Conservation (phyloP, 2,888 invertebrate species). For the Ectemnius lituratus region DNA sequence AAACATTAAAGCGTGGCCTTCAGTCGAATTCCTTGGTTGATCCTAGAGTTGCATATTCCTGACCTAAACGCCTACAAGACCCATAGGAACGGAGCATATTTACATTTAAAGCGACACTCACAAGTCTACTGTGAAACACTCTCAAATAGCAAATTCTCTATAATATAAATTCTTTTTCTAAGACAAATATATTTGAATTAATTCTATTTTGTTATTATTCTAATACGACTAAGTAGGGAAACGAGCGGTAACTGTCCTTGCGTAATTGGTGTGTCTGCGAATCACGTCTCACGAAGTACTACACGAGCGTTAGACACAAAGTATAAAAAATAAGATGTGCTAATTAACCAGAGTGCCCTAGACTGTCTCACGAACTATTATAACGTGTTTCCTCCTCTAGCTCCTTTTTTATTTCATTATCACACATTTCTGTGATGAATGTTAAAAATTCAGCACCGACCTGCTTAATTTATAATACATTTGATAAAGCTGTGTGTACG, state of each 20-base stretch:
- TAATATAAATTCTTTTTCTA: conserved; percentile 68
- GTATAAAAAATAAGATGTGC: conserved; percentile 53
- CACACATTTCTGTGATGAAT: conserved; percentile 62
- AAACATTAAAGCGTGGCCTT: conserved; percentile 76
- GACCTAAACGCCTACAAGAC: conserved; percentile 57
- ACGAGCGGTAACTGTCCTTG: conserved; percentile 43
- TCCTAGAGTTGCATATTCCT: conserved; percentile 72
- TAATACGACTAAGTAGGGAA: conserved; percentile 43
- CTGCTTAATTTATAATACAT: conserved; percentile 58
- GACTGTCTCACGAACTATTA: conserved; percentile 51
- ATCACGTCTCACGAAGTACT: conserved; percentile 9
- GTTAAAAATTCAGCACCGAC: conserved; percentile 45
- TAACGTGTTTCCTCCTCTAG: conserved; percentile 43
- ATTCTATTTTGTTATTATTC: conserved; percentile 67
- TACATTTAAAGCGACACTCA: conserved; percentile 52
- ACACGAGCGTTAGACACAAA: conserved; percentile 10
- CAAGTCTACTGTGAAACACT: conserved; percentile 44
- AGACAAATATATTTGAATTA: conserved; percentile 66
- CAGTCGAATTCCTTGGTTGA: conserved; percentile 76
- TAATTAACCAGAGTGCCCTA: conserved; percentile 63
- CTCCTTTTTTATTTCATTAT: conserved; percentile 54
- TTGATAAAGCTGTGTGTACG: conserved; percentile 57
- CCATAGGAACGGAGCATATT: conserved; percentile 49
- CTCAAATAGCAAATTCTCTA: conserved; percentile 56
- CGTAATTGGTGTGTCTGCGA: conserved; percentile 51